Base-by-base conservation (phyloP, 2,888 invertebrate genomes). In the Willowsia nigromaculata region DNA sequence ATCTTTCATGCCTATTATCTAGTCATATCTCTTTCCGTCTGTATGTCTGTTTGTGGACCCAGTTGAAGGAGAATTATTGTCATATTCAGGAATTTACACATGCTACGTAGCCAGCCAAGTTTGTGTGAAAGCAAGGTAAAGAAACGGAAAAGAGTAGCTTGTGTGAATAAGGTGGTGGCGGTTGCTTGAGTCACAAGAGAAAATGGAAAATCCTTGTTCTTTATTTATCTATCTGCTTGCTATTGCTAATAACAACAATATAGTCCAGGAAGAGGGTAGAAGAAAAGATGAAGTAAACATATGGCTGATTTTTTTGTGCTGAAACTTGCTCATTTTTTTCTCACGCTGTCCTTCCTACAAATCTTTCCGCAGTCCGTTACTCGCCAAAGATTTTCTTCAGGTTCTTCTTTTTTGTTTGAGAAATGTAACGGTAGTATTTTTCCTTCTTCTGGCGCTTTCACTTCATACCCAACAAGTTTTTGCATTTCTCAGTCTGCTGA, bases 161-260 rank as follows among this genome's bases (percentile, higher is more conserved):
- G 59, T 22, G 59, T 5, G n/a, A n/a, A n/a, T n/a, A n/a, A 13
- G 27, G 27, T 50, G 30, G 50, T 50, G 27, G 43, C 25, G 22
- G 27, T 33, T 18, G 50, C 18, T 78, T 53, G 50, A 53, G 27
- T n/a, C n/a, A 22, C 40, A 43, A 40, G 71, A 18, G 78, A 18
- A 78, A 78, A 78, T 78, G 50, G 78, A 78, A 78, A 78, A 78
- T 53, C 53, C 78, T 53, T 78, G 78, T 78, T 78, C 30, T 50
- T 13, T 7, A 33, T 30, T 33, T 33, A 33, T 37, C n/a, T 0
- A 27, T 59, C 2, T 53, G 37, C n/a, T n/a, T n/a, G n/a, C n/a
- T n/a, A n/a, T n/a, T n/a, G n/a, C 40, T 40, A 40, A 40, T 40
- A 9, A 40, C 13, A 13, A 47, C 13, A 15, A 47, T 47, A 15